Evolutionary conservation across 1,140 invertebrate species (phyloP), one percentile per base, ranked within the genome.

Genomic region (Adelges cooleyi): DNA sequence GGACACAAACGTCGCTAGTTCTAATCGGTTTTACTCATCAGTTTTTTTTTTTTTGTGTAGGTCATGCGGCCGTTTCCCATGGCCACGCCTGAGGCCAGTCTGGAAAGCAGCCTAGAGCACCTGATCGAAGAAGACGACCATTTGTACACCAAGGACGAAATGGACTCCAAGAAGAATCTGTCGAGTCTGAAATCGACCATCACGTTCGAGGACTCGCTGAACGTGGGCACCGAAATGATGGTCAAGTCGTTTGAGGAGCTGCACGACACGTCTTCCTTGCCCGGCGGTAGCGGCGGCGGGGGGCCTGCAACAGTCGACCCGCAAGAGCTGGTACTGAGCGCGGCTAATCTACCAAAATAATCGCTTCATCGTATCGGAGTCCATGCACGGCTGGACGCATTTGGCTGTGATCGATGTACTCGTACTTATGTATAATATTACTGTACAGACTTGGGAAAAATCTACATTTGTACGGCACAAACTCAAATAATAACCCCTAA

Each of bases 161-260:
- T 69, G 52, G 66, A 44, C 33, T 69, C 68, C 13, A 69, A 69
- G 27, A 66, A 52, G 2, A 51, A 68, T 17, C 44, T 67, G 13
- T 65, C 62, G 17, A 56, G 68, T 22, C 66, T 72, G 5, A 72
- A 71, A 52, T 71, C 70, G 0, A 71, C 71, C 5, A 50, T 72
- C 11, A 72, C 71, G 2, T 72, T 72, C 23, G 48, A 53, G 27
- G 56, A 65, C 38, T 69, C 67, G 17, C 67, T 69, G 20, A 69
- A 69, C 23, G 50, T 68, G 2, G 70, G 69, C 46, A 62, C 59
- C 17, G 54, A 50, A 33, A 51, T 49, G 38, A 44, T 68, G 62
- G 46, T 46, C 3, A 65, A 53, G 38, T 68, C 67, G 13, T 68
- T 40, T 29, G 67, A 68, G 10, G 67, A 68, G 5, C 15, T 50